Evolutionary conservation across 53 echinoderm and acorn worm species (phyloP).

Genomic region (Astropecten irregularis): DNA sequence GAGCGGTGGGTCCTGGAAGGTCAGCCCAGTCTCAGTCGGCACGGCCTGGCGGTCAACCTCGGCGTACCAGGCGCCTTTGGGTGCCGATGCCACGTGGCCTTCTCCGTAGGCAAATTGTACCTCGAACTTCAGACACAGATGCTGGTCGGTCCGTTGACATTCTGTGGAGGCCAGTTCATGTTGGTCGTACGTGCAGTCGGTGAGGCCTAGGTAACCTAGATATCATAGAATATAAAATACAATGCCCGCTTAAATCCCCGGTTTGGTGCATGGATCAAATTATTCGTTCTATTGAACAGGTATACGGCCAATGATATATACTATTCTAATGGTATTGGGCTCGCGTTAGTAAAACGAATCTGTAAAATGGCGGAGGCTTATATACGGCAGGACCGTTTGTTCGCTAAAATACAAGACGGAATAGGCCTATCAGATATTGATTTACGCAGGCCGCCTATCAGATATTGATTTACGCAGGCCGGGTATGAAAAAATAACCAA

Average conservation of each 20-base stretch:
- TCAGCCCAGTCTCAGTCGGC: not conserved
- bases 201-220: not conserved
- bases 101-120: not conserved
- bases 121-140: conserved; percentile 5
- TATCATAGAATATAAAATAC: not conserved
- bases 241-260: not conserved
- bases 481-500: too few species aligned
- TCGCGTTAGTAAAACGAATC: too few species aligned
- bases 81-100: not conserved
- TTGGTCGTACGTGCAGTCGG: not conserved
- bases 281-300: not conserved
- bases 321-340: not conserved
- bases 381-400: not conserved
- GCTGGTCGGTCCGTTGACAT: not conserved
- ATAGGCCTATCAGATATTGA: too few species aligned
- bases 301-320: not conserved
- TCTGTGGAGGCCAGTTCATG: not conserved
- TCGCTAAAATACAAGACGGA: too few species aligned
- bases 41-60: not conserved
- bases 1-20: not conserved
- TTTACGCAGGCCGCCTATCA: too few species aligned
- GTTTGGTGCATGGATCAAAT: too few species aligned
- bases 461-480: too few species aligned
- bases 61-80: not conserved
- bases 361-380: too few species aligned